Evolutionary conservation across 1,140 invertebrate genomes (phyloP).

Genomic region (Halictus rubicundus): DNA sequence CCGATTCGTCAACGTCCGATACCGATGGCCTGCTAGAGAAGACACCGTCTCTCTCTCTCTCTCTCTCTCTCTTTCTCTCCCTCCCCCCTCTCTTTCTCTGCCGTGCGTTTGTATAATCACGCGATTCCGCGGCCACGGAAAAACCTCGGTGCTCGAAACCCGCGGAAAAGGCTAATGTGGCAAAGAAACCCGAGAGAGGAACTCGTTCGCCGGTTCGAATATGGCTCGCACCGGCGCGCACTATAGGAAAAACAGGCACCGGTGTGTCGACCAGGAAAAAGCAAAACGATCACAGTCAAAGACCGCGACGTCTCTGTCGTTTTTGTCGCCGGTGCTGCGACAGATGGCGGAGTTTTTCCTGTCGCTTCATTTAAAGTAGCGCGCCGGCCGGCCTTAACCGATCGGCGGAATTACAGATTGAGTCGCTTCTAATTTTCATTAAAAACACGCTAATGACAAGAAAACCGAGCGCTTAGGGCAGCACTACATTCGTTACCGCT

Average conservation of each 20-base stretch:
- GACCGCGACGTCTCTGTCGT: constrained; percentile 35
- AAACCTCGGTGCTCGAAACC: constrained; percentile 26
- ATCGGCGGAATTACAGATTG: constrained; percentile 42
- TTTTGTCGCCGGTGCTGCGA: constrained; percentile 36
- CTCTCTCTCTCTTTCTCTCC: neutral
- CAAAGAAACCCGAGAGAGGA: constrained; percentile 52
- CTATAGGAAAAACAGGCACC: constrained; percentile 46
- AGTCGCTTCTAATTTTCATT: constrained; percentile 46
- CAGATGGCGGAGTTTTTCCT: constrained; percentile 43
- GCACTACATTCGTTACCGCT: constrained; percentile 26
- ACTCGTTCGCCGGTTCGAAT: constrained; percentile 45
- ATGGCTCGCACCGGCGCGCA: constrained; percentile 38
- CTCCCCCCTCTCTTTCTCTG: neutral
- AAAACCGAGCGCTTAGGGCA: constrained; percentile 6
- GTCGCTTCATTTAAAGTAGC: constrained; percentile 35
- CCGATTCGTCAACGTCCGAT: constrained; percentile 58
- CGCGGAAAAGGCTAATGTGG: constrained; percentile 62
- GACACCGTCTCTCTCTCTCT: too few relatives aligned
- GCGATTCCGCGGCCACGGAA: constrained; percentile 45
- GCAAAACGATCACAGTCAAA: constrained; percentile 49
- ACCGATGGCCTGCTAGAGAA: neutral
- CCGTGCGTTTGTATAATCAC: constrained; percentile 56
- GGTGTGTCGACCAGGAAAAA: neutral
- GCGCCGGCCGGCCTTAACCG: constrained; percentile 20
- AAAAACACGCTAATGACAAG: constrained; percentile 35